These are phyloP conservation scores for Latheticus oryzae DNA, from an alignment of 2,888 invertebrate species.

Conservation along the genomic window DNA sequence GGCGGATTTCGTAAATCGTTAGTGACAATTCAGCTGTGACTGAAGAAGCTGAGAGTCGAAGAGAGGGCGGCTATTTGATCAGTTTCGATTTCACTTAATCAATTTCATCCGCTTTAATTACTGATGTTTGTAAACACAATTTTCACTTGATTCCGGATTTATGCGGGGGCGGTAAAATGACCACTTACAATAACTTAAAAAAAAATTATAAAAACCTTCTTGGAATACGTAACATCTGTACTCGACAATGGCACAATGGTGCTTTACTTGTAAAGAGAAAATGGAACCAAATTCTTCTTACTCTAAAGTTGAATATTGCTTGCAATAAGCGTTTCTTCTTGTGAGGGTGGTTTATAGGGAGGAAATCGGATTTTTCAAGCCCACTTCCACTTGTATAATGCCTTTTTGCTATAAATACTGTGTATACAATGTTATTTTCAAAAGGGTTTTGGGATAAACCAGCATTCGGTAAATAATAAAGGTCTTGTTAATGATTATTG, in stretches of 20 bases:
- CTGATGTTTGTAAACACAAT: conserved; percentile 28
- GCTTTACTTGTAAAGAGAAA: conserved; percentile 27
- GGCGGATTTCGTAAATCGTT: too few relatives aligned
- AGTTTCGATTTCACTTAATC: conserved; percentile 33
- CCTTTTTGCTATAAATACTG: conserved; percentile 56
- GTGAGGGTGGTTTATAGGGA: conserved; percentile 62
- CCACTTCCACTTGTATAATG: conserved; percentile 65
- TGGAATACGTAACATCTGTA: conserved; percentile 42
- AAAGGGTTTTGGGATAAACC: conserved; percentile 54
- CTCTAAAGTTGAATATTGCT: conserved; percentile 44
- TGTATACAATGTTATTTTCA: conserved; percentile 59
- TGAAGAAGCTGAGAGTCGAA: too few relatives aligned
- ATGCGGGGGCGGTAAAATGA: conserved; percentile 22
- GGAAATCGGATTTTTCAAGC: conserved; percentile 67
- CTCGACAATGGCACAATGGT: conserved; percentile 41
- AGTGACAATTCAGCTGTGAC: too few relatives aligned
- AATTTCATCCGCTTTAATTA: conserved; percentile 31
- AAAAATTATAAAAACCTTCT: conserved; percentile 36
- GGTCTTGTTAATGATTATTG: conserved; percentile 60
- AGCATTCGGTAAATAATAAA: conserved; percentile 54
- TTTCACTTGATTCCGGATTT: too few relatives aligned
- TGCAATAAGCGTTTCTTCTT: conserved; percentile 53
- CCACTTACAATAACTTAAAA: conserved; percentile 32
- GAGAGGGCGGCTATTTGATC: conserved; percentile 31
- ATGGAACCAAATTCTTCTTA: conserved; percentile 32